phyloP scores from a whole-genome alignment of 2,888 invertebrate species.

The Thereva unica region DNA sequence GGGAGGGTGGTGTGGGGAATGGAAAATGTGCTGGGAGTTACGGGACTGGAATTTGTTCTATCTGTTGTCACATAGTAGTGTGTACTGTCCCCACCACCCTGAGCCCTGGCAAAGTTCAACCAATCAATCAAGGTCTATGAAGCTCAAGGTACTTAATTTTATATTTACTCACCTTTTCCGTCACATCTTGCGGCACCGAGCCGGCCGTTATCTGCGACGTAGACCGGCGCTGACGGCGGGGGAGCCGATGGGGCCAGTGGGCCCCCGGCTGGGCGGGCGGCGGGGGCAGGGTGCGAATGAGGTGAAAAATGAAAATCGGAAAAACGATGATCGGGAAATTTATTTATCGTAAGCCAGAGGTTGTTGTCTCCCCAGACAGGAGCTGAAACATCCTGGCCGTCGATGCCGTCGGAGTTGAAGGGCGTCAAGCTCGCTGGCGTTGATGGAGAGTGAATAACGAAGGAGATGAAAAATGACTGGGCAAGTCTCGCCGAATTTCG shows the following conservation, averaged over 20 bases:
- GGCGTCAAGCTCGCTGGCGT: constrained; percentile 12
- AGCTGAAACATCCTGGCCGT: constrained; percentile 2
- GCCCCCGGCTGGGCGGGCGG: neutral
- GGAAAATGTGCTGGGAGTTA: neutral
- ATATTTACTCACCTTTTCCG: constrained; percentile 34
- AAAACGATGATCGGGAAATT: constrained; percentile 33
- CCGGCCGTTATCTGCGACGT: constrained; percentile 12
- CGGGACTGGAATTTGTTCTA: neutral
- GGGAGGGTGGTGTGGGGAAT: neutral
- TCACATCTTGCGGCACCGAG: constrained; percentile 9
- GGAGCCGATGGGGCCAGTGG: neutral
- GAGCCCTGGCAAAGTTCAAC: neutral
- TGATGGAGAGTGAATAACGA: neutral
- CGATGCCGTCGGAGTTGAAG: neutral
- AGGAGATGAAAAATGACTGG: no score
- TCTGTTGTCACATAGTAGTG: constrained; percentile 14
- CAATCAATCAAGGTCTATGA: constrained; percentile 15
- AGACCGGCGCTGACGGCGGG: constrained; percentile 12
- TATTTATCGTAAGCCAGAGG: constrained; percentile 31
- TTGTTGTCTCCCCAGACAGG: constrained; percentile 14
- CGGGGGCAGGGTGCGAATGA: neutral
- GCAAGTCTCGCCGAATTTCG: no score
- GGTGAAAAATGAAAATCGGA: constrained; percentile 31
- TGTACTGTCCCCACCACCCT: neutral
- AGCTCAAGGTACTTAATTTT: constrained; percentile 30